These are phyloP conservation scores for Penaeus japonicus DNA, from an alignment of 1,140 invertebrate genomes.

Conservation along the genomic window DNA sequence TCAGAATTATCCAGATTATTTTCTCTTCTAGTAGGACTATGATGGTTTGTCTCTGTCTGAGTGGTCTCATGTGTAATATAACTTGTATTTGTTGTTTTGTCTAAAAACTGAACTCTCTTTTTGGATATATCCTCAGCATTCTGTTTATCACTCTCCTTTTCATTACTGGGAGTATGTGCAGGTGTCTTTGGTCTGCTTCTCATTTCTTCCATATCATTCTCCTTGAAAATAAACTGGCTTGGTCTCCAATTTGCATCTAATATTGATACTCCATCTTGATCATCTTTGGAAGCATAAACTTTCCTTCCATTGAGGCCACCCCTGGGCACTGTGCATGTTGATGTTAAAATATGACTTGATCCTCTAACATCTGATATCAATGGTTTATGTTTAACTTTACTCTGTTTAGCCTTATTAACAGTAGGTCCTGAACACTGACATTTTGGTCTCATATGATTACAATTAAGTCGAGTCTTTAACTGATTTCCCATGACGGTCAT, in stretches of 20 bases:
- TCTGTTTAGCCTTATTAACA: neutral
- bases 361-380: neutral
- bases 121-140: neutral
- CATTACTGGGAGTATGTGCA: neutral
- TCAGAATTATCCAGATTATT: neutral
- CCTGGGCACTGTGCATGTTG: constrained; percentile 6
- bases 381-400: neutral
- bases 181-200: neutral
- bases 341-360: neutral
- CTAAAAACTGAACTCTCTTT: constrained; percentile 34
- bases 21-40: neutral
- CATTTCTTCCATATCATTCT: too few species aligned
- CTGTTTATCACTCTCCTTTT: neutral
- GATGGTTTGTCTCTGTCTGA: neutral
- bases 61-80: neutral
- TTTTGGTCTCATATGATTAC: constrained; percentile 36
- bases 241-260: constrained; percentile 35
- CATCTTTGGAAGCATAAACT: neutral
- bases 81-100: neutral
- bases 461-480: constrained; percentile 23
- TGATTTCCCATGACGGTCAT: constrained; percentile 16
- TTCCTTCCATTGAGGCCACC: constrained; percentile 24
- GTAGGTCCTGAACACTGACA: neutral
- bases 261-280: neutral
- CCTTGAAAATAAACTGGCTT: neutral